Percentiles rank a stretch among this genome's conserved stretches.
phyloP scores from a whole-genome alignment of 2,113 vertebrate species.

The Planiliza haematocheilus region DNA sequence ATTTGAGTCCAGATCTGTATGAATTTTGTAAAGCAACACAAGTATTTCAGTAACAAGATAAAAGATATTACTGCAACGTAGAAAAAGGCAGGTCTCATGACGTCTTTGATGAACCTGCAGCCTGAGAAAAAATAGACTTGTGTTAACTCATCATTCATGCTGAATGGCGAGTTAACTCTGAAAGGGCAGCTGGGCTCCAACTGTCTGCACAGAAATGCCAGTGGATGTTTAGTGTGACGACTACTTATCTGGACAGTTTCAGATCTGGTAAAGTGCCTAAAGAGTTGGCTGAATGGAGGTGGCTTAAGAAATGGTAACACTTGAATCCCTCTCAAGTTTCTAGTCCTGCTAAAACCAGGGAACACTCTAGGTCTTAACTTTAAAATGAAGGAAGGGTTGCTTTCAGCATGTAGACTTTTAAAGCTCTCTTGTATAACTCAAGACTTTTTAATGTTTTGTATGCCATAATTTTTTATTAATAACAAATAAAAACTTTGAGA shows the following conservation, averaged over 20 bases:
- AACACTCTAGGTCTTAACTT: slow-evolving; percentile 58
- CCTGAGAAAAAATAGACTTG: neutral
- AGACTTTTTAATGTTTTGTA: slow-evolving; percentile 83
- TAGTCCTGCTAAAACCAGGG: slow-evolving; percentile 53
- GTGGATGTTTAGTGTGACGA: slow-evolving; percentile 12
- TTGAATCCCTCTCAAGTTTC: slow-evolving; percentile 50
- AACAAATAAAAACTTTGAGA: slow-evolving; percentile 80
- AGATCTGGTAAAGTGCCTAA: slow-evolving; percentile 70
- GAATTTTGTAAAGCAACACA: slow-evolving; percentile 21
- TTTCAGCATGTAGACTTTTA: slow-evolving; percentile 58
- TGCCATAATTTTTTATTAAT: slow-evolving; percentile 80
- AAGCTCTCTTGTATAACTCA: slow-evolving; percentile 66
- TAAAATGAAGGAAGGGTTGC: slow-evolving; percentile 53
- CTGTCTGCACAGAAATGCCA: slow-evolving; percentile 19
- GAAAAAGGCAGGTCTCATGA: slow-evolving; percentile 21
- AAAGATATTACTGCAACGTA: slow-evolving; percentile 1
- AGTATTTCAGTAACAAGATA: slow-evolving; percentile 1
- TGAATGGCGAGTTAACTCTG: slow-evolving; percentile 29
- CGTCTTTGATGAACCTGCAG: slow-evolving; percentile 19
- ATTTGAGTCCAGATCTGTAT: slow-evolving; percentile 17
- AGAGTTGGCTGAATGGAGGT: slow-evolving; percentile 18
- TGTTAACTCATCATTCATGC: slow-evolving; percentile 18
- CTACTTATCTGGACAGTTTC: slow-evolving; percentile 33
- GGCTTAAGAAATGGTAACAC: slow-evolving; percentile 12
- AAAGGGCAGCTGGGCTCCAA: slow-evolving; percentile 9